Evolutionary conservation across 2,888 invertebrate genomes (phyloP), one percentile per base, ranked within the genome.

Genomic region (Spisula solida): DNA sequence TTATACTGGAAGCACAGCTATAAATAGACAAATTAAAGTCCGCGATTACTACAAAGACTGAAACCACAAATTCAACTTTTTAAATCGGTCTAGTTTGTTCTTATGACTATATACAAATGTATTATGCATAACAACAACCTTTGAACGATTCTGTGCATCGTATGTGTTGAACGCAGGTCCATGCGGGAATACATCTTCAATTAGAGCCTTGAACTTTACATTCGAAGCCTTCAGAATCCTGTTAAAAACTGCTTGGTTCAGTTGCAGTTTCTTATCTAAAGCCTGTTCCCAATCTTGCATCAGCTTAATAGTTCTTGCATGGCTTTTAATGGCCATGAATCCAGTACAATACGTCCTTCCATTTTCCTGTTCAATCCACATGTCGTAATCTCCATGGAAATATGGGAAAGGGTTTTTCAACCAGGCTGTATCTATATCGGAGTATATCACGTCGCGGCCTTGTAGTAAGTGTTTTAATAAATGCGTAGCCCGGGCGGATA

Each of bases 61-160:
- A 20, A 56, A 56, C 75, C 75, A 75, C 75, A 75, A 18, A 29
- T 75, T 75, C 31, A 29, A 75, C 25, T 75, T 75, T 75, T 75
- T 29, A 29, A 75, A 75, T 25, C 31, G 31, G 25, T 34, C 34
- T 6, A 34, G 10, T 75, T 75, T 75, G 29, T 75, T 75, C 8
- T 75, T 29, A 75, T 29, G 31, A 16, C 75, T 29, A 0, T 29
- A 75, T 5, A 34, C 29, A 75, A 16, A 75, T 16, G 31, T 75
- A 34, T 29, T 75, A 29, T 75, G 75, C 29, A 75, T 34, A 8
- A 75, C 75, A 75, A 75, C 75, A 75, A 75, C 75, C 10, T 75
- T 20, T 34, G 29, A 34, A 16, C 75, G 29, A 34, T 25, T 16
- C 0, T 75, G 31, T 29, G n/a, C 5, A 25, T 34, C 25, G 16